These are phyloP conservation scores for Drosophila pachea DNA, from an alignment of 1,140 invertebrate genomes.

Conservation along the genomic window DNA sequence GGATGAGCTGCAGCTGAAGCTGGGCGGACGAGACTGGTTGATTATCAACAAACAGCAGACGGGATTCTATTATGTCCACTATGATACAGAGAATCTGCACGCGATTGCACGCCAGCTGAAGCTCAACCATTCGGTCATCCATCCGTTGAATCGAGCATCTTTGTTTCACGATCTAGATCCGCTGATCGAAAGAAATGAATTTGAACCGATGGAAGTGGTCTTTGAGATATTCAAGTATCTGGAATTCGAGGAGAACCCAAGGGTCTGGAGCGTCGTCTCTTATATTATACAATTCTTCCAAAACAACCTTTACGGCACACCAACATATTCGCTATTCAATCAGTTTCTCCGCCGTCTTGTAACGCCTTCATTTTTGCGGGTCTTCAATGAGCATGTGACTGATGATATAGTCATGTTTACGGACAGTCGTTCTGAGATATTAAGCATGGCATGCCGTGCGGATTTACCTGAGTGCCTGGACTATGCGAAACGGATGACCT, in stretches of 20 bases:
- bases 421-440: constrained; percentile 16
- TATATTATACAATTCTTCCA: constrained; percentile 45
- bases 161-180: constrained; percentile 81
- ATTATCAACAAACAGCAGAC: constrained; percentile 83
- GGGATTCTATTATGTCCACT: constrained; percentile 85
- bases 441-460: constrained; percentile 54
- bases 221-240: constrained; percentile 81
- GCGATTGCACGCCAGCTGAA: constrained; percentile 80
- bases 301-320: constrained; percentile 52
- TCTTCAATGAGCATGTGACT: constrained; percentile 16
- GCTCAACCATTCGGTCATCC: constrained; percentile 79
- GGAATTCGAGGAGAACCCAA: constrained; percentile 79
- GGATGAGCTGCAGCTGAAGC: constrained; percentile 51
- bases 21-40: constrained; percentile 80
- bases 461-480: constrained; percentile 64
- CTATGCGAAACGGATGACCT: constrained; percentile 46
- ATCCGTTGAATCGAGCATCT: constrained; percentile 82
- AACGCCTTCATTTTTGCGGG: constrained; percentile 53
- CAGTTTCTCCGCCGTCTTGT: constrained; percentile 63
- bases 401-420: background rate
- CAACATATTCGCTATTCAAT: constrained; percentile 78
- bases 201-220: constrained; percentile 67
- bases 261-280: constrained; percentile 81
- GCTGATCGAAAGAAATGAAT: constrained; percentile 68
- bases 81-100: constrained; percentile 81